phyloP scores from a whole-genome alignment of 2,888 invertebrate genomes.

The Philhelius pedissequus region DNA sequence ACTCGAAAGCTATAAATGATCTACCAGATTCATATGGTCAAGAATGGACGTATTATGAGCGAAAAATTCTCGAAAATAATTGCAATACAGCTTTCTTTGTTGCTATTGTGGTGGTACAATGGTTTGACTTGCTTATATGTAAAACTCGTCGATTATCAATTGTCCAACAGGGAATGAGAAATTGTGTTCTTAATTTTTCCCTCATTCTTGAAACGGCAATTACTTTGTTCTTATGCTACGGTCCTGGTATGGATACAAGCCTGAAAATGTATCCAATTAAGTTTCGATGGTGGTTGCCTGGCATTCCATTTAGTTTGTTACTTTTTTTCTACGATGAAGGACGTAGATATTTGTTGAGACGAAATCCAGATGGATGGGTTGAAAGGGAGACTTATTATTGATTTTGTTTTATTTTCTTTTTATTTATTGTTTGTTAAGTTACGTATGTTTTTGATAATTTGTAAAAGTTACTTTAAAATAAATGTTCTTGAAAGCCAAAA shows the following conservation, averaged over 20 bases:
- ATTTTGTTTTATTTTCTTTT: background rate
- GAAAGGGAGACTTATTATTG: conserved; percentile 76
- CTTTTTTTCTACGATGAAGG: conserved; percentile 88
- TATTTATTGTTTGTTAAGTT: background rate
- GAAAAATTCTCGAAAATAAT: conserved; percentile 85
- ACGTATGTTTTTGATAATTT: background rate
- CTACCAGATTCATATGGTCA: conserved; percentile 86
- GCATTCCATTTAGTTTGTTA: conserved; percentile 84
- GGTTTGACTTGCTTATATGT: conserved; percentile 83
- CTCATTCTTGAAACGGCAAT: conserved; percentile 84
- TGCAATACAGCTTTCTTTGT: conserved; percentile 91
- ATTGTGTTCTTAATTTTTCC: conserved; percentile 84
- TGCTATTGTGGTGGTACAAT: conserved; percentile 85
- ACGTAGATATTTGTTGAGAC: conserved; percentile 85
- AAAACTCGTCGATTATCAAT: conserved; percentile 83
- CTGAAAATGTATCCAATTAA: conserved; percentile 80
- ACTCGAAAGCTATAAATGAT: conserved; percentile 84
- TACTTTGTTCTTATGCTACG: conserved; percentile 83
- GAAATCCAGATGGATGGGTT: conserved; percentile 83
- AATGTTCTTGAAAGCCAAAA: background rate
- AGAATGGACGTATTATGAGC: conserved; percentile 85
- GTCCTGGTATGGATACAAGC: conserved; percentile 83
- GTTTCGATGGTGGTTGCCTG: conserved; percentile 85
- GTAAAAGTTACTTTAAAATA: background rate
- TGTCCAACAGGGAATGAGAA: conserved; percentile 84